Evolutionary conservation across 2,888 invertebrate species (phyloP), one percentile per base, ranked within the genome.

Genomic region (Asteroscopus sphinx): DNA sequence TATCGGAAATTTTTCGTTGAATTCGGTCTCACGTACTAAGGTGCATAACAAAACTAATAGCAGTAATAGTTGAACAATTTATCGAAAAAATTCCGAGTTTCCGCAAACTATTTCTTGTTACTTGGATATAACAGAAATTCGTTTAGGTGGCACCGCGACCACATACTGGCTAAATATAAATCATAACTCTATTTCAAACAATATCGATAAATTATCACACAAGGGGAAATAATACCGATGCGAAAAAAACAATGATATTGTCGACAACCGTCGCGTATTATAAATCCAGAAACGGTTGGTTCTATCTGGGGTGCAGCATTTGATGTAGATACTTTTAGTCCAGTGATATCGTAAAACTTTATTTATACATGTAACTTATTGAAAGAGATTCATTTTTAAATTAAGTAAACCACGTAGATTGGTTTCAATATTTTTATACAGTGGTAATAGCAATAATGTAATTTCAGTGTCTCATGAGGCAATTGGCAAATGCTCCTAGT

Each of bases 181-280:
- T 87, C 87, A 85, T 72, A 84, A 82, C 81, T 81, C 68, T 60
- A 73, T 73, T 72, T 70, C 68, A 72, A 84, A 85, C 85, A 84
- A 84, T 85, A 69, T 73, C 80, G 67, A 85, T 87, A 88, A 87
- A 84, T 87, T 83, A 83, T 80, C 71, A 73, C 42, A 69, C 63
- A 78, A 70, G 69, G 70, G 73, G 71, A 81, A 84, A 80, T 79
- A 81, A 81, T 73, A 67, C 54, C 72, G 76, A 77, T 77, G 77
- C 74, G 79, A 82, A 83, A 82, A 81, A 80, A 76, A 85, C 36
- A 70, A 56, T 42, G 41, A 48, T 44, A 54, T 46, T 37, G 35
- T 39, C 25, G 16, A 39, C 26, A 48, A 30, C 17, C n/a, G 39
- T 17, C 9, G 30, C 33, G 30, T 35, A 8, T 6, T 42, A 55